Conservation (phyloP, 2,797 vertebrate species). For the Hypotaenidia philippensis region DNA sequence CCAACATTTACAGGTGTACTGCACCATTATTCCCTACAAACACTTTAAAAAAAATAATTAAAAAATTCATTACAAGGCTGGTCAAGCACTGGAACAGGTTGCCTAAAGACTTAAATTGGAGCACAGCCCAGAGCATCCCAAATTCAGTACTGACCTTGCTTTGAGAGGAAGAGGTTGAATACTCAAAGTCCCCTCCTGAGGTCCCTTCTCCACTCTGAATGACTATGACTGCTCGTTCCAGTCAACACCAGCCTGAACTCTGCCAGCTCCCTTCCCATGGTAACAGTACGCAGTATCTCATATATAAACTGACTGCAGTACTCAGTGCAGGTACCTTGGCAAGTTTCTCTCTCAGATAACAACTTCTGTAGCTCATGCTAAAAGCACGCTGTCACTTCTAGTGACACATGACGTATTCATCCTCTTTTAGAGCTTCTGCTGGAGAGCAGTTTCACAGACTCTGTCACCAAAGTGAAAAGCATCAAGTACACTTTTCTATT, state of each 20-base stretch:
- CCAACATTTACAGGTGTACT: neutral
- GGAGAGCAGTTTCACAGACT: slow-evolving; percentile 11
- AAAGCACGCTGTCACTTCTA: neutral
- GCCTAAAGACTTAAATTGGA: neutral
- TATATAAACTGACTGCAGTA: neutral
- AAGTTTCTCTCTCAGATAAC: neutral
- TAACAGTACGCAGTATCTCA: neutral
- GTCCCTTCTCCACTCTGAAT: neutral
- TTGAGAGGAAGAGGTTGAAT: neutral
- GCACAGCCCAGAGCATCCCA: neutral
- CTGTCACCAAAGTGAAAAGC: neutral
- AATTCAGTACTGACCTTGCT: neutral
- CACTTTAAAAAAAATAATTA: neutral
- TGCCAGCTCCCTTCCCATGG: neutral
- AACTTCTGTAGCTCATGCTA: neutral
- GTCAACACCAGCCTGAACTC: neutral
- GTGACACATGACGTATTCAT: neutral
- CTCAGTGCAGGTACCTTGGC: neutral
- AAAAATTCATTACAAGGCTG: neutral
- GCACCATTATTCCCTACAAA: neutral
- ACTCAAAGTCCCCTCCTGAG: neutral
- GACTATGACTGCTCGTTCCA: neutral
- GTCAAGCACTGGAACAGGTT: neutral
- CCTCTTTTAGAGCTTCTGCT: slow-evolving; percentile 37
- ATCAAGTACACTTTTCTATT: slow-evolving; percentile 34